Evolutionary conservation across 2,888 invertebrate species (phyloP).

Genomic region (Crioceris asparagi): DNA sequence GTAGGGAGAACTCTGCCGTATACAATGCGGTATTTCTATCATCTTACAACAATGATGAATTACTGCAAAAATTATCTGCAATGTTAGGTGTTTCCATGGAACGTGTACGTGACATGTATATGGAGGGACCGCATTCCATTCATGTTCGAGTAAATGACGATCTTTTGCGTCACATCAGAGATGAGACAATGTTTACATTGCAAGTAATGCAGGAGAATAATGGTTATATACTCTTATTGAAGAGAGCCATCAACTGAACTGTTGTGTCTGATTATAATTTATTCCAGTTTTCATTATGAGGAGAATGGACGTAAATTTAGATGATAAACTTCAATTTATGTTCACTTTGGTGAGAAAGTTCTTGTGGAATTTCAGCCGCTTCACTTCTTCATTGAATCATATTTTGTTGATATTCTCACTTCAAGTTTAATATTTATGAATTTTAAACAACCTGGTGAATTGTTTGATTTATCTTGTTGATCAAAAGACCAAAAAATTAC

Average conservation of each 20-base stretch:
- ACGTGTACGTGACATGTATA: slow-evolving; percentile 48
- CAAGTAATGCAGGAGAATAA: slow-evolving; percentile 42
- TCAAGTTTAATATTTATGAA: too few relatives aligned
- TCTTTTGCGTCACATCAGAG: slow-evolving; percentile 70
- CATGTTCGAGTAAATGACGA: slow-evolving; percentile 78
- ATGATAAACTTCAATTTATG: too few relatives aligned
- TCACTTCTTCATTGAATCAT: too few relatives aligned
- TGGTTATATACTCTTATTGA: slow-evolving; percentile 39
- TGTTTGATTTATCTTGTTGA: too few relatives aligned
- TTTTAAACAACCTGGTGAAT: too few relatives aligned
- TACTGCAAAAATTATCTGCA: slow-evolving; percentile 52
- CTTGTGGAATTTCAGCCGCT: too few relatives aligned
- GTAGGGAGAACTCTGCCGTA: slow-evolving; percentile 51
- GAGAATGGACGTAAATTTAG: too few relatives aligned
- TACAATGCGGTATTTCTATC: slow-evolving; percentile 78
- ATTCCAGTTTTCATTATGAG: too few relatives aligned
- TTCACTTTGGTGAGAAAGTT: too few relatives aligned
- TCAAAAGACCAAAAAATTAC: too few relatives aligned
- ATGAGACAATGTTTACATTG: slow-evolving; percentile 61
- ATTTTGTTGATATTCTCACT: too few relatives aligned
- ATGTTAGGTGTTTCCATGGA: slow-evolving; percentile 43
- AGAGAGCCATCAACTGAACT: slow-evolving; percentile 30
- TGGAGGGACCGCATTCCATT: slow-evolving; percentile 76
- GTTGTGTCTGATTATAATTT: too few relatives aligned
- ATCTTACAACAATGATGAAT: slow-evolving; percentile 52